Evolutionary conservation across 2,888 invertebrate genomes (phyloP).

Genomic region (Thumatha senex): DNA sequence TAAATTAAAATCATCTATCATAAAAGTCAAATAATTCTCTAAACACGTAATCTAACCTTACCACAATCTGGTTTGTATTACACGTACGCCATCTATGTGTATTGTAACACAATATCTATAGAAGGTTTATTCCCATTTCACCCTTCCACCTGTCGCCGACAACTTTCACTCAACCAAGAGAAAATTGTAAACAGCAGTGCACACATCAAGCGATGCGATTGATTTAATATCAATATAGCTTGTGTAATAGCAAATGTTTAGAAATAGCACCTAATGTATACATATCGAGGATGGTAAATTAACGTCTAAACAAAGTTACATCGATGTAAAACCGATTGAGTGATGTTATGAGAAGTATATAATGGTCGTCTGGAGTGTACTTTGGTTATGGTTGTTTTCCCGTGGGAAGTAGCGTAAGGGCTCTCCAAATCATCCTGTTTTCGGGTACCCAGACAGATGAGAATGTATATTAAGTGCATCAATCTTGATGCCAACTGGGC

Average conservation of each 20-base stretch:
- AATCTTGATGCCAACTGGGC: no score
- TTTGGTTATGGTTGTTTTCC: no score
- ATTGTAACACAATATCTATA: conserved; percentile 28
- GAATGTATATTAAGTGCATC: no score
- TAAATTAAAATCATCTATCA: no score
- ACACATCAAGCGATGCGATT: conserved; percentile 4
- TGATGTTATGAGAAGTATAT: no score
- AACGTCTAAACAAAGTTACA: no score
- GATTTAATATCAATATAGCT: neutral
- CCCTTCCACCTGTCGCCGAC: conserved; percentile 30
- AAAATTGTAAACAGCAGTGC: conserved; percentile 21
- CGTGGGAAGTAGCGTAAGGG: no score
- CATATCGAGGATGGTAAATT: no score
- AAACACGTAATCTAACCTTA: neutral
- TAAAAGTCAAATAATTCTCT: neutral
- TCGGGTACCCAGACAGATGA: no score
- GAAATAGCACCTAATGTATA: neutral
- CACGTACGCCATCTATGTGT: conserved; percentile 1
- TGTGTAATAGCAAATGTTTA: neutral
- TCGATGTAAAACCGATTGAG: no score
- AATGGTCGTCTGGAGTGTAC: no score
- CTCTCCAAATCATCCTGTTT: no score
- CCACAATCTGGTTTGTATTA: neutral
- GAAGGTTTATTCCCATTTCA: conserved; percentile 28
- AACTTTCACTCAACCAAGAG: conserved; percentile 33